These are phyloP conservation scores for Dorcus hopei DNA, from an alignment of 2,888 invertebrate species.

Conservation along the genomic window DNA sequence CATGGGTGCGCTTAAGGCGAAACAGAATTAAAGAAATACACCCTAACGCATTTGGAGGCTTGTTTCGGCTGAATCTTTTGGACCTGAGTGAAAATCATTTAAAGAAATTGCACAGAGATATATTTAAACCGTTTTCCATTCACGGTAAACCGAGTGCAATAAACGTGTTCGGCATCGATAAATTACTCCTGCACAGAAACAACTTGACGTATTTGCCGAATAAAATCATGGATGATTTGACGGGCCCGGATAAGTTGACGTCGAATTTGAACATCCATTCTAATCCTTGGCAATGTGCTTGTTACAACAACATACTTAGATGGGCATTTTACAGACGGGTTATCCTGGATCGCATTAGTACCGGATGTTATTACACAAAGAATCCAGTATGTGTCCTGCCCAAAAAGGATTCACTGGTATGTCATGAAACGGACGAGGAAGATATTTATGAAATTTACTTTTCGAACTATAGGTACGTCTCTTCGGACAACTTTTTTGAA, in stretches of 20 bases:
- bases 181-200: slow-evolving; percentile 7
- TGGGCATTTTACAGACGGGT: slow-evolving; percentile 1
- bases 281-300: slow-evolving; percentile 12
- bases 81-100: slow-evolving; percentile 7
- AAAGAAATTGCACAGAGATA: not conserved
- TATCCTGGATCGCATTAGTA: not conserved
- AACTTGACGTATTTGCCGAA: slow-evolving; percentile 8
- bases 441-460: slow-evolving; percentile 3
- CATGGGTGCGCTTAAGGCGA: too few species aligned
- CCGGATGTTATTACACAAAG: slow-evolving; percentile 6
- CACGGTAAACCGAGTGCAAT: not conserved
- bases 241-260: not conserved
- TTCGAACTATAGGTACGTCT: too few species aligned
- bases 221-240: slow-evolving; percentile 6
- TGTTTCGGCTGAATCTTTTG: not conserved
- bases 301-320: slow-evolving; percentile 5
- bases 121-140: slow-evolving; percentile 3
- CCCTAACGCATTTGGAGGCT: not conserved
- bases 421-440: slow-evolving; percentile 3
- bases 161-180: not conserved
- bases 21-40: slow-evolving; percentile 6
- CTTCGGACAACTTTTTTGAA: too few species aligned
- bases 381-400: slow-evolving; percentile 9
- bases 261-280: slow-evolving; percentile 1
- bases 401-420: not conserved